These are phyloP conservation scores for Erebia ligea DNA, from an alignment of 2,888 invertebrate species.

Conservation along the genomic window DNA sequence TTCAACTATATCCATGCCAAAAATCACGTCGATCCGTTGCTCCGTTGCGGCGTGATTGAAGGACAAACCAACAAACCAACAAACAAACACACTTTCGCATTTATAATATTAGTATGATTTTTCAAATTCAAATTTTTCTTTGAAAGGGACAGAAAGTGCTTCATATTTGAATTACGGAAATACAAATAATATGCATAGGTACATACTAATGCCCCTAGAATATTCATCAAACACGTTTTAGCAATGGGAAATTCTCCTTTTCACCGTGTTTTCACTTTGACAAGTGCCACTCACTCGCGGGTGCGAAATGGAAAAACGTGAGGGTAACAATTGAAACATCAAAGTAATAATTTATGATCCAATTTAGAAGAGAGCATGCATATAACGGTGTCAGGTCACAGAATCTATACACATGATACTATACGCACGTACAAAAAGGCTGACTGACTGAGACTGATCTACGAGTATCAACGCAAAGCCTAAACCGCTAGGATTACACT, in stretches of 20 bases:
- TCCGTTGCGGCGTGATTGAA: too few species aligned
- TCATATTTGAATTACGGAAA: background rate
- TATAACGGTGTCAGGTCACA: constrained; percentile 13
- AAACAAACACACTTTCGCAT: too few species aligned
- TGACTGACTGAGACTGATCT: too few species aligned
- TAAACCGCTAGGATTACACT: too few species aligned
- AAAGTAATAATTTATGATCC: constrained; percentile 25
- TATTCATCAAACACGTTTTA: background rate
- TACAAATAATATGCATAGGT: background rate
- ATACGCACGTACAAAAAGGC: too few species aligned
- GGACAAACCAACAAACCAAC: too few species aligned
- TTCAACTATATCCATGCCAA: too few species aligned
- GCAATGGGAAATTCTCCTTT: background rate
- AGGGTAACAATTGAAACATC: background rate
- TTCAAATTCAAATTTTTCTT: too few species aligned
- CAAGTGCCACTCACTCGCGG: background rate
- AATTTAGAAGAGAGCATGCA: constrained; percentile 10
- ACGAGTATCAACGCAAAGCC: too few species aligned
- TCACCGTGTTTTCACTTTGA: constrained; percentile 1
- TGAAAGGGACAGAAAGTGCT: background rate
- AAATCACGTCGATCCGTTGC: too few species aligned
- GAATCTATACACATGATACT: too few species aligned
- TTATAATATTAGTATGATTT: too few species aligned
- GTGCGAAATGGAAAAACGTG: background rate
- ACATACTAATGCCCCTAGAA: background rate